A percentile compares a stretch with the other conserved stretches of the same genome.
Conservation (phyloP, 2,797 vertebrate genomes). For the Parambassis ranga region DNA sequence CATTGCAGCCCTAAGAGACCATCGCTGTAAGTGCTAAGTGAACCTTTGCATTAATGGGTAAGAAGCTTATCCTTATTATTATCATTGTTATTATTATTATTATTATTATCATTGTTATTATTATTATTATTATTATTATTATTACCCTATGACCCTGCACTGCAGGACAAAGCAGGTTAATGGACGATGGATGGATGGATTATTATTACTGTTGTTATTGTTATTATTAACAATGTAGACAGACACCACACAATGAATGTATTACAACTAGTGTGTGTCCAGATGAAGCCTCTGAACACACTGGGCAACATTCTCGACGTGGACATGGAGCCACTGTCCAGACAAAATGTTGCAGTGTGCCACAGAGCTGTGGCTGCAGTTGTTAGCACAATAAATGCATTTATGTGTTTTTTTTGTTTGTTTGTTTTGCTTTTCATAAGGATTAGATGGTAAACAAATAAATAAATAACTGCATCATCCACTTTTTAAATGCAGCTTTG, state of each 20-base stretch:
- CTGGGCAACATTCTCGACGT: too few relatives aligned
- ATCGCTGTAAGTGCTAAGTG: conserved; percentile 26
- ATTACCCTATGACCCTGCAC: too few relatives aligned
- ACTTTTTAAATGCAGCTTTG: conserved; percentile 32
- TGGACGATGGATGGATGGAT: too few relatives aligned
- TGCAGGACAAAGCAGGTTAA: too few relatives aligned
- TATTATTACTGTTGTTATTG: too few relatives aligned
- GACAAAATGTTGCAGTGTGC: conserved; percentile 15
- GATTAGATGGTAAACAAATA: conserved; percentile 12
- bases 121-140: too few relatives aligned
- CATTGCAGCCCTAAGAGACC: conserved; percentile 9
- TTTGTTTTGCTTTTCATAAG: too few relatives aligned
- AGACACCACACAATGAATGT: too few relatives aligned
- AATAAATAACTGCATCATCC: background rate
- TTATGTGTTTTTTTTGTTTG: conserved; percentile 23
- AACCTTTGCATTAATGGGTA: conserved; percentile 26
- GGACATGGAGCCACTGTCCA: conserved; percentile 14
- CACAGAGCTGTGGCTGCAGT: conserved; percentile 32
- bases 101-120: too few relatives aligned
- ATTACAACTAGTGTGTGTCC: too few relatives aligned
- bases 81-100: conserved; percentile 18
- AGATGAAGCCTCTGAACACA: too few relatives aligned
- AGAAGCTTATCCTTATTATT: conserved; percentile 5
- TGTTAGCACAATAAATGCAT: conserved; percentile 37
- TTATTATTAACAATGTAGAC: too few relatives aligned